Percentiles rank a stretch among this genome's conserved stretches.
Evolutionary conservation across 2,797 vertebrate genomes (phyloP).

Genomic region (Sphaeramia orbicularis): DNA sequence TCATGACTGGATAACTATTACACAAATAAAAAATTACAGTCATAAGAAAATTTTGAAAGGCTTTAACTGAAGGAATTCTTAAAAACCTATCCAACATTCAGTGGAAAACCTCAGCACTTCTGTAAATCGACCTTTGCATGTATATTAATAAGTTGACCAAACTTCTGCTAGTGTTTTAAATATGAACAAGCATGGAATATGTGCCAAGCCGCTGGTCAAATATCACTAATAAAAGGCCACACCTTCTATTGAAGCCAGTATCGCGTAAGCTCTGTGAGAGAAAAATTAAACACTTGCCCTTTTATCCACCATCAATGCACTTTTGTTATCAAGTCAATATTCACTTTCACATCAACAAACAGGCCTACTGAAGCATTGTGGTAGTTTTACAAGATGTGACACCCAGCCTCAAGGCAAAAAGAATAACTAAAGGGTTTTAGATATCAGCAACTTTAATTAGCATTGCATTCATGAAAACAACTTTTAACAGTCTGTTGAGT

Average conservation of each 20-base stretch:
- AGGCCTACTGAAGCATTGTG: slow-evolving; percentile 37
- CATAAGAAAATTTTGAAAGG: no score
- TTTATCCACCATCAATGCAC: slow-evolving; percentile 26
- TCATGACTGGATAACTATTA: no score
- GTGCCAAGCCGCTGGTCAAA: slow-evolving; percentile 19
- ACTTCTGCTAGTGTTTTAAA: background rate
- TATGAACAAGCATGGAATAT: background rate
- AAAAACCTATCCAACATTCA: no score
- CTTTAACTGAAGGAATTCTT: no score
- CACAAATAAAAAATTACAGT: no score
- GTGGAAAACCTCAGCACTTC: background rate
- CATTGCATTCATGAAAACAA: slow-evolving; percentile 32
- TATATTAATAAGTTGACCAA: background rate
- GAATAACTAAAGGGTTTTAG: slow-evolving; percentile 33
- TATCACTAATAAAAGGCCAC: slow-evolving; percentile 29
- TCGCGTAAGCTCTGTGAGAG: slow-evolving; percentile 5
- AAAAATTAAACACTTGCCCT: slow-evolving; percentile 19
- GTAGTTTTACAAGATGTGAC: slow-evolving; percentile 31
- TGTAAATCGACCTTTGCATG: background rate
- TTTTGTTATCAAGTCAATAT: slow-evolving; percentile 42
- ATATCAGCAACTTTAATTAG: slow-evolving; percentile 56
- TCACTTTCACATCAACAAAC: slow-evolving; percentile 45
- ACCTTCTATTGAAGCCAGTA: slow-evolving; percentile 33
- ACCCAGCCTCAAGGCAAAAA: slow-evolving; percentile 45
- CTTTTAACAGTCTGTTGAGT: slow-evolving; percentile 4